phyloP scores from a whole-genome alignment of 2,113 vertebrate genomes.

The Urocolius indicus region DNA sequence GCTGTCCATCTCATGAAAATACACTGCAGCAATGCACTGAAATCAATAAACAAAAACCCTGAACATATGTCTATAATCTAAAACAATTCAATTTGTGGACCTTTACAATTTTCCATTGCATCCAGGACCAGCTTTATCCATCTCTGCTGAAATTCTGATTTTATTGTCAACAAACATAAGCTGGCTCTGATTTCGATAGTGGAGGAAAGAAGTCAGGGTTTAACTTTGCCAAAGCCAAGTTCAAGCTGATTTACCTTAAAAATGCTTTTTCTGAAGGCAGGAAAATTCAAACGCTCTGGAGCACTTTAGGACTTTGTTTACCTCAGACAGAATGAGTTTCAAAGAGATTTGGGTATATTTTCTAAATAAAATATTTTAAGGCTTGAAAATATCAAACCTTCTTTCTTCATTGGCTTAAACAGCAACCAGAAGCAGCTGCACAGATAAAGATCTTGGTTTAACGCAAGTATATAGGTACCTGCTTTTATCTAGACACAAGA shows the following conservation, averaged over 20 bases:
- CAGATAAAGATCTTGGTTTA: not conserved
- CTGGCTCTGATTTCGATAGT: not conserved
- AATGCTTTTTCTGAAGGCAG: not conserved
- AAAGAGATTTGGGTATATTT: not conserved
- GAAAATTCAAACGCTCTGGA: not conserved
- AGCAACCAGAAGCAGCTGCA: not conserved
- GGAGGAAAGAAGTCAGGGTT: not conserved
- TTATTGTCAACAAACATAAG: not conserved
- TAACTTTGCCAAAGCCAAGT: not conserved
- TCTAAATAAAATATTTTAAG: not conserved
- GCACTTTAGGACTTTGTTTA: not conserved
- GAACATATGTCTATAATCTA: not conserved
- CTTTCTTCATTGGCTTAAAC: not conserved
- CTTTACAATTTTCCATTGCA: not conserved
- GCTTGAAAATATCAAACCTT: not conserved
- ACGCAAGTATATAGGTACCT: not conserved
- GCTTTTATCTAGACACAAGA: not conserved
- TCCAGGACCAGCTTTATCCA: too few relatives aligned
- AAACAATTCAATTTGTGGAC: not conserved
- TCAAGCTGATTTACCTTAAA: not conserved
- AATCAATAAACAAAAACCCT: not conserved
- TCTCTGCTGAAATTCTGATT: not conserved
- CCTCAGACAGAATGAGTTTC: not conserved
- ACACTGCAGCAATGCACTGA: not conserved
- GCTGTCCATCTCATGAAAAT: not conserved